Evolutionary conservation across 1,140 invertebrate species (phyloP), one percentile per base, ranked within the genome.

Genomic region (Drosophila cardini): DNA sequence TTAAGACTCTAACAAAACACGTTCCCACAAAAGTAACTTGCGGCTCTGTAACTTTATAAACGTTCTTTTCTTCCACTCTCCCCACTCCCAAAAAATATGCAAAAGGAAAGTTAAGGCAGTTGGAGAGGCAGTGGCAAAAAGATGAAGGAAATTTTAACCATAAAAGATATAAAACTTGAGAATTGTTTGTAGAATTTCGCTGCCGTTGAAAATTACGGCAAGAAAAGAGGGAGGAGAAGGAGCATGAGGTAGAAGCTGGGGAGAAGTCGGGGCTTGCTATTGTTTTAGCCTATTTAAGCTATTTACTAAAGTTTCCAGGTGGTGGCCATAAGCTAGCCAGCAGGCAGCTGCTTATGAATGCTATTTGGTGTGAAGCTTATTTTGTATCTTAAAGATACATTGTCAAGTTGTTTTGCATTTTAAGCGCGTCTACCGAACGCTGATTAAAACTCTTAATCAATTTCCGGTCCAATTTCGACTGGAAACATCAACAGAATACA

Each of bases 391-490:
- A 3, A 8, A 50, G 46, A 50, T 50, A 50, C 46, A 46, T 67
- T 68, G 64, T 68, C 81, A 65, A 70, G 40, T 84, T 64, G 71
- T 77, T 84, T 85, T 26, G 82, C 83, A 86, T 82, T 72, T 78
- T 40, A 26, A 52, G 7, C 56, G 61, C 72, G 69, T 76, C 69
- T 45, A 69, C 55, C 48, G 11, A 40, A 57, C 78, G 34, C 79
- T 78, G 75, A 86, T 87, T 85, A 85, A 85, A 85, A 72, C 42
- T 67, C 76, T 87, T 87, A 87, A 87, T 89, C 83, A 87, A 89
- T 87, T 87, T 87, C 76, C 83, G 79, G 63, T 45, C 43, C 18
- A 81, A 78, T 69, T 76, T 79, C 50, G 40, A 43, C 21, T 40
- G 11, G 13, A 69, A 43, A 4, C 53, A 30, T 9, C 18, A 30